Evolutionary conservation across 1,140 invertebrate genomes (phyloP), one percentile per base, ranked within the genome.

Genomic region (Oryctes rhinoceros): DNA sequence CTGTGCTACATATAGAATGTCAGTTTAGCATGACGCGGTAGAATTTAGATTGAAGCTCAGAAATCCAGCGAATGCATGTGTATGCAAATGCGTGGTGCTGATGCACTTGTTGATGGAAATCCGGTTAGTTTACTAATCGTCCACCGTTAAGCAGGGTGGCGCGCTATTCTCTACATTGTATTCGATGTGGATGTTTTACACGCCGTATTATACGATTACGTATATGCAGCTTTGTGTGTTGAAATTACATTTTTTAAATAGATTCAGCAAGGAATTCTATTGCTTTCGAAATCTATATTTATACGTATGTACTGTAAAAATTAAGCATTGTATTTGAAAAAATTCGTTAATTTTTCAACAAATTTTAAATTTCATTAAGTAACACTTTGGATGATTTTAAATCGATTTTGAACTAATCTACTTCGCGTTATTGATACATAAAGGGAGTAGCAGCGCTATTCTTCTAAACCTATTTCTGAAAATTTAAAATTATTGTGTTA

Each of bases 71-170:
- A 30, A 35, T 24, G 65, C n/a, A 71, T 71, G 3, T 15, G 65
- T 24, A 71, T 71, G 65, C 24, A 24, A 71, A 71, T 71, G 20
- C n/a, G 53, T 15, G 53, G 53, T 71, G 24, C 9, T 71, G 53
- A 71, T 71, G 35, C 65, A 71, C 65, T 71, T 71, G 65, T 71
- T 71, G 65, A 71, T 35, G 20, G 35, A 71, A 71, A 71, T 71
- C 24, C 65, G 24, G 20, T 71, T 71, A 71, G 65, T 71, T 35
- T 9, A 37, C 18, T 10, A 24, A 71, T 7, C 65, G 65, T n/a
- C 20, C 65, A 37, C 35, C 65, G 11, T 9, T 11, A 9, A 15
- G 18, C 24, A 35, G 24, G 20, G 65, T 5, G 15, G 65, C 18
- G 24, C 65, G 24, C 35, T 37, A 37, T 35, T 71, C 35, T 71